Percentiles rank a stretch among this genome's conserved stretches.
Conservation (phyloP, 2,113 vertebrate genomes). For the Echinops telfairi region DNA sequence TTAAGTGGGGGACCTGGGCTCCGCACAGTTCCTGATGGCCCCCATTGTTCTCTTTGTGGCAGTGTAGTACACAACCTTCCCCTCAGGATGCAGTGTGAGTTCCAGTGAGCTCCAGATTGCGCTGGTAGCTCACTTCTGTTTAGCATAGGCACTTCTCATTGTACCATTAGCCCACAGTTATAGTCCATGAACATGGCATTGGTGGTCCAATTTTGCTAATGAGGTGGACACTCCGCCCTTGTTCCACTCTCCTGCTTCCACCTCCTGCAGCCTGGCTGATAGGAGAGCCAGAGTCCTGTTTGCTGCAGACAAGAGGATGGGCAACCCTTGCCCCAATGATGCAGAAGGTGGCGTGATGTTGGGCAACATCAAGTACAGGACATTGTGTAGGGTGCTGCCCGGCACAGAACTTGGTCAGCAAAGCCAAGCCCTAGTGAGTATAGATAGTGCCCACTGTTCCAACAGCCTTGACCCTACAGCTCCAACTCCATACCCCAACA, state of each 20-base stretch:
- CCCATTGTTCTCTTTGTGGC: not conserved
- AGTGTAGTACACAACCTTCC: not conserved
- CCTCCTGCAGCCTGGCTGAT: not conserved
- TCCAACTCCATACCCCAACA: not conserved
- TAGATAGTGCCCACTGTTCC: accelerated
- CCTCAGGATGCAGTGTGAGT: not conserved
- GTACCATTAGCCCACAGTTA: not conserved
- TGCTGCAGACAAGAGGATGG: not conserved
- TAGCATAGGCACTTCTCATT: not conserved
- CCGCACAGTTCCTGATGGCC: not conserved
- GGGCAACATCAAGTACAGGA: not conserved
- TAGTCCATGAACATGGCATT: not conserved
- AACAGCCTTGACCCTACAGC: accelerated
- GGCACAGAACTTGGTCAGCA: not conserved
- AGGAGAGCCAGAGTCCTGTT: not conserved
- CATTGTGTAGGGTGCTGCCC: not conserved
- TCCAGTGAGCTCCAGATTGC: accelerated
- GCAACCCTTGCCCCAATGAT: not conserved
- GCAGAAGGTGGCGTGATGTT: too few species aligned
- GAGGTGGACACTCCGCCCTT: not conserved
- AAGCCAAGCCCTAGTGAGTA: not conserved
- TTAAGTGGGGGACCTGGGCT: not conserved
- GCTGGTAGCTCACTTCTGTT: not conserved
- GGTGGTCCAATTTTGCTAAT: not conserved
- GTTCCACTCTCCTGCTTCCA: not conserved